phyloP scores from a whole-genome alignment of 2,113 vertebrate species.

The Scolopax mira region DNA sequence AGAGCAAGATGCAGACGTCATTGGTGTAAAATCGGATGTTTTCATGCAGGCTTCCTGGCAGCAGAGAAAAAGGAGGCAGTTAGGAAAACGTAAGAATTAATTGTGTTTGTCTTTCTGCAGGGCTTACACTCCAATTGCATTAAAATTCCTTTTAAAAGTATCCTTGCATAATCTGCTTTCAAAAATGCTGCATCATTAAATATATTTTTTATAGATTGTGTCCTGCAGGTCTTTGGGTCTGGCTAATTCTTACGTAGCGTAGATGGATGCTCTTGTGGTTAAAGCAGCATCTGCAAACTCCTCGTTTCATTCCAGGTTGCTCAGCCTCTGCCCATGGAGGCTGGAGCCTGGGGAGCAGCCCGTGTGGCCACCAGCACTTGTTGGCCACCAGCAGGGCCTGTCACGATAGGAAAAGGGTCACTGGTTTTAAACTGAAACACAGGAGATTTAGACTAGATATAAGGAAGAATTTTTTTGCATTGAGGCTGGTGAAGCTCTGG shows the following conservation, averaged over 20 bases:
- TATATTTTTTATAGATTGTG: background rate
- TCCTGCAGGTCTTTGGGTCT: background rate
- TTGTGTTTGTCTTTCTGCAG: constrained; percentile 20
- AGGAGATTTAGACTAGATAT: background rate
- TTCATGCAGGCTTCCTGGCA: background rate
- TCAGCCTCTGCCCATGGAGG: accelerated
- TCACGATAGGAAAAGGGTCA: background rate
- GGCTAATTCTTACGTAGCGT: background rate
- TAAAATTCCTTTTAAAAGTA: background rate
- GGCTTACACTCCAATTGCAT: background rate
- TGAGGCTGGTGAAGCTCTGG: background rate
- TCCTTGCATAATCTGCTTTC: constrained; percentile 6
- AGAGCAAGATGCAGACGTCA: background rate
- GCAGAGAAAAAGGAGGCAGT: background rate
- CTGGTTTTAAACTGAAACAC: background rate
- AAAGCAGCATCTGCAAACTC: background rate
- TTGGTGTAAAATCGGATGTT: background rate
- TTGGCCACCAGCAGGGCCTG: background rate
- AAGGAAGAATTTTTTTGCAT: background rate
- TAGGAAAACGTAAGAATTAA: background rate
- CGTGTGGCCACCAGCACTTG: accelerated
- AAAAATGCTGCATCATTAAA: background rate
- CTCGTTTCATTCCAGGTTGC: accelerated
- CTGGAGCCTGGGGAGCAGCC: background rate
- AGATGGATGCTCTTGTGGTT: constrained; percentile 25